Conservation (phyloP, 2,888 invertebrate species). For the Metalampra italica region DNA sequence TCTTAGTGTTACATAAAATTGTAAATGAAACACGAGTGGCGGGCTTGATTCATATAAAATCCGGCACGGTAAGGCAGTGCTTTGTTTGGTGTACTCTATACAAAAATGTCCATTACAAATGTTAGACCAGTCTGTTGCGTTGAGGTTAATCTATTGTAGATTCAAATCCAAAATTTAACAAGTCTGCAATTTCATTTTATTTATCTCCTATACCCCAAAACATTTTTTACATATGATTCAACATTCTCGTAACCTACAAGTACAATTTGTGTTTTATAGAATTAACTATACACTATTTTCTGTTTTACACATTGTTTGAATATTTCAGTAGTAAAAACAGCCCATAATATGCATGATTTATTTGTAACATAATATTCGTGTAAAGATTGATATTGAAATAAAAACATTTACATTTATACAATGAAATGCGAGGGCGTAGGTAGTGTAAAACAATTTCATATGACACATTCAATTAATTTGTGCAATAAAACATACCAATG, state of each 20-base stretch:
- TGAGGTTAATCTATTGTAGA: constrained; percentile 75
- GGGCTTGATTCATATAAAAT: constrained; percentile 32
- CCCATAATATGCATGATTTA: constrained; percentile 33
- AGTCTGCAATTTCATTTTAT: constrained; percentile 63
- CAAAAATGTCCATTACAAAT: constrained; percentile 74
- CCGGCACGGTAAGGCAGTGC: constrained; percentile 78
- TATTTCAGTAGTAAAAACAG: constrained; percentile 66
- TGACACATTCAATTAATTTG: constrained; percentile 30
- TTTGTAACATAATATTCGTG: constrained; percentile 30
- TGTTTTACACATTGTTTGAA: constrained; percentile 67
- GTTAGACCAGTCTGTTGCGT: constrained; percentile 74
- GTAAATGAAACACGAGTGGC: background rate
- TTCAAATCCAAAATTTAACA: constrained; percentile 77
- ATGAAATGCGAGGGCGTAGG: constrained; percentile 70
- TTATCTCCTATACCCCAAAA: constrained; percentile 69
- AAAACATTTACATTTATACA: constrained; percentile 52
- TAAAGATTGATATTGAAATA: constrained; percentile 29
- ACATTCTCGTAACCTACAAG: constrained; percentile 75
- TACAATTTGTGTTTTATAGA: constrained; percentile 72
- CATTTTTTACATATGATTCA: constrained; percentile 61
- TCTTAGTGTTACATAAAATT: background rate
- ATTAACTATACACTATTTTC: constrained; percentile 70
- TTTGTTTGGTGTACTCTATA: constrained; percentile 74
- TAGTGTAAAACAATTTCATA: constrained; percentile 43
- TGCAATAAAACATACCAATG: constrained; percentile 58